Evolutionary conservation across 2,888 invertebrate species (phyloP), one percentile per base, ranked within the genome.

Genomic region (Sthenelais limicola): DNA sequence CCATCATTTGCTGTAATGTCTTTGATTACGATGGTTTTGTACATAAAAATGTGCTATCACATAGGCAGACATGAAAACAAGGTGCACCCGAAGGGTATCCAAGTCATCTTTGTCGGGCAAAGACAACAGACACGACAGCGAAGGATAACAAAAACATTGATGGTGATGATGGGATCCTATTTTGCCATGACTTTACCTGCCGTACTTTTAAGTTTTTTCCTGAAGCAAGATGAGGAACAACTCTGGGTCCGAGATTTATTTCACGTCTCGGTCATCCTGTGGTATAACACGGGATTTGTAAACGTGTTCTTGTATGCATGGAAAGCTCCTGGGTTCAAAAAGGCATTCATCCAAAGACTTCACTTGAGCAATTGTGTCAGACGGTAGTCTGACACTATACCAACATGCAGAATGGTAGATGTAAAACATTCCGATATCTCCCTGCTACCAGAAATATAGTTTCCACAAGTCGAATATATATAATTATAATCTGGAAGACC

Each of bases 101-200:
- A 24, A n/a, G 38, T 38, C 24, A 38, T 62, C 26, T 28, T 62
- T 21, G 62, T 62, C 21, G 62, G 62, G 3, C 3, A 5, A 26
- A 12, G 30, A n/a, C 28, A 24, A 3, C 62, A 62, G 38, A n/a
- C 62, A 5, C 35, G 62, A 3, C 62, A 62, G 62, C 35, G 38
- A 43, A 62, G 43, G 62, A 38, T 62, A 43, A 62, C 62, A 12
- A 21, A 43, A 43, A 62, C 62, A 28, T 28, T 62, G 62, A 38
- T 15, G 21, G 12, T 62, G 7, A 43, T 62, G 38, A 62, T 62
- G 62, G 62, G 62, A 1, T 18, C 43, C 1, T 62, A 62, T 38
- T 28, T 62, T 21, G 24, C 21, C n/a, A 38, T 62, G 38, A 62
- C 38, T 15, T 24, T 62, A 26, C 62, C 62, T 5, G 3, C 4